Conservation (phyloP, 2,888 invertebrate genomes). For the Phyllotreta striolata region DNA sequence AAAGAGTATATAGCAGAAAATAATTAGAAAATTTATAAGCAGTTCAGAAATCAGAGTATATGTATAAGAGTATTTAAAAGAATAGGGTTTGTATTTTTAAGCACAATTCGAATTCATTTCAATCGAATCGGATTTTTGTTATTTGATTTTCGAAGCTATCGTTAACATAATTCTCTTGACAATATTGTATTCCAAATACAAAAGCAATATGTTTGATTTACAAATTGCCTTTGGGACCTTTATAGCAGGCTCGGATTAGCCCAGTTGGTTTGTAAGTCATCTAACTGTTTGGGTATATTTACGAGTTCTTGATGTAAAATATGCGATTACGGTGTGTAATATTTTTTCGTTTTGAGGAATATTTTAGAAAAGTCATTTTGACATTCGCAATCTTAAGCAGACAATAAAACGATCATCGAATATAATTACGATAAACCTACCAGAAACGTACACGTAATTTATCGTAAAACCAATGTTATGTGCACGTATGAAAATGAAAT, state of each 20-base stretch:
- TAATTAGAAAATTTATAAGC: too few relatives aligned
- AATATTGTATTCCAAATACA: conserved; percentile 9
- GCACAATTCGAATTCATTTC: too few relatives aligned
- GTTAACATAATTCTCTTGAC: conserved; percentile 10
- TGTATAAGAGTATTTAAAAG: too few relatives aligned
- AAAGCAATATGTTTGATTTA: conserved; percentile 30
- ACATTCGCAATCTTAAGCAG: background rate
- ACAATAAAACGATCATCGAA: background rate
- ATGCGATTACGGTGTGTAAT: too few relatives aligned
- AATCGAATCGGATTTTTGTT: too few relatives aligned
- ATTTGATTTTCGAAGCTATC: background rate
- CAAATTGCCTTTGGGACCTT: conserved; percentile 21
- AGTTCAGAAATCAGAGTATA: too few relatives aligned
- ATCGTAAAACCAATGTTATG: background rate
- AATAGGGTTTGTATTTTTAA: too few relatives aligned
- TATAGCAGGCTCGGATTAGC: background rate
- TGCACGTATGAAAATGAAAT: conserved; percentile 3
- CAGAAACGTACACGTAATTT: background rate
- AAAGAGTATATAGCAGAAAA: too few relatives aligned
- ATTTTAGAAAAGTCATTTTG: too few relatives aligned
- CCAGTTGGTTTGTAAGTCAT: background rate
- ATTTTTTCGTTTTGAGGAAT: too few relatives aligned
- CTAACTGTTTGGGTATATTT: too few relatives aligned
- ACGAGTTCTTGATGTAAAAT: too few relatives aligned
- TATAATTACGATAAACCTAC: conserved; percentile 8